Percentiles rank a stretch among this genome's conserved stretches.
These are phyloP conservation scores for Tyrophagus putrescentiae DNA, from an alignment of 1,140 invertebrate species.

Conservation along the genomic window DNA sequence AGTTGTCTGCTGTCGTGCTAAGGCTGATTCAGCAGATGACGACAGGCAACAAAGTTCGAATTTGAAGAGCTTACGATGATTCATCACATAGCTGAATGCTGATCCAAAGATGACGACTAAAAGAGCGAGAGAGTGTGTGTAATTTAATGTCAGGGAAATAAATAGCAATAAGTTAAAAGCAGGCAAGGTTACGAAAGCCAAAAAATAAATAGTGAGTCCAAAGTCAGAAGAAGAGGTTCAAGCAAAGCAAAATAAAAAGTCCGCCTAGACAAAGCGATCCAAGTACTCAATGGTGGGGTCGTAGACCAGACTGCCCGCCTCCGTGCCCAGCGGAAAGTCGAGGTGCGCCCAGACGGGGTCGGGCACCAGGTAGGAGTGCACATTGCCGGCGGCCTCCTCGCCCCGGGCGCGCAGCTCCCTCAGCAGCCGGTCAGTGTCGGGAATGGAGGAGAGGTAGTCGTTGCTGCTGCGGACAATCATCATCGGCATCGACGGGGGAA, in stretches of 20 bases:
- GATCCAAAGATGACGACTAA: too few relatives aligned
- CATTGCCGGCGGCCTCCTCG: conserved; percentile 2
- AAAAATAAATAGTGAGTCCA: too few relatives aligned
- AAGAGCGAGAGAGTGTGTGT: too few relatives aligned
- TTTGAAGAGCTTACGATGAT: too few relatives aligned
- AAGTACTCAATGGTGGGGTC: conserved; percentile 2
- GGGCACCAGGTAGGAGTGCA: background rate
- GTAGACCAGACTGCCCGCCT: background rate
- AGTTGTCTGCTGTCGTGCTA: too few relatives aligned
- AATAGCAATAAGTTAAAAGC: too few relatives aligned
- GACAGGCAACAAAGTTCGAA: too few relatives aligned
- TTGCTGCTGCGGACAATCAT: conserved; percentile 3
- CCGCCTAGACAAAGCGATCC: background rate
- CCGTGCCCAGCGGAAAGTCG: conserved; percentile 14
- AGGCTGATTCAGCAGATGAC: too few relatives aligned
- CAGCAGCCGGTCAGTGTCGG: conserved; percentile 9
- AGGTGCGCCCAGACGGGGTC: conserved; percentile 13
- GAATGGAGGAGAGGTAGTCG: conserved; percentile 7
- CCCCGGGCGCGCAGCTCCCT: background rate
- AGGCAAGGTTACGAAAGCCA: too few relatives aligned
- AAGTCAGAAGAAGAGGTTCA: too few relatives aligned
- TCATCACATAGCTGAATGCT: too few relatives aligned
- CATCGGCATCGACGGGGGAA: background rate
- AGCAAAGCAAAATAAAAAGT: background rate
- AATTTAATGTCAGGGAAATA: too few relatives aligned